Base-by-base conservation (phyloP, 2,797 vertebrate species). In the Tangara arthus region DNA sequence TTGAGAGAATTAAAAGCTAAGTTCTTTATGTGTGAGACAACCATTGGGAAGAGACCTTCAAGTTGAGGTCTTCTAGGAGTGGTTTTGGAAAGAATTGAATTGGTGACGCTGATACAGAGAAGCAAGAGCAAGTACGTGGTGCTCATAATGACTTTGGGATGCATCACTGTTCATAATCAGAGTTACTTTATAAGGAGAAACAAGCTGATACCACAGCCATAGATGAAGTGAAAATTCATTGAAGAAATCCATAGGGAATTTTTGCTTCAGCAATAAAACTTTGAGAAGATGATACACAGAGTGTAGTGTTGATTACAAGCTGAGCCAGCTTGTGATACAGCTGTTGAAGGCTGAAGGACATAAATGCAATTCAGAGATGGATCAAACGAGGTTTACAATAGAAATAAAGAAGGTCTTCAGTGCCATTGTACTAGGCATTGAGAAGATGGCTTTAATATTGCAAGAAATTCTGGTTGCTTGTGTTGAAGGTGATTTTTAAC, bases 371-470 rank as follows among this genome's bases (percentile, higher is more conserved):
- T 64, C 65, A 53, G 35, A 90, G 39, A 55, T 13, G 2, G 6
- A 39, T 72, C 55, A 76, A 39, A 89, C 26, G 46, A 87, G 42
- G 15, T 46, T 84, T 90, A 9, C 61, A 60, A 0, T 20, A 61
- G 81, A 65, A 92, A 61, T 69, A 87, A 77, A 39, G 53, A 53
- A 76, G 37, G 15, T 56, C 66, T 94, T 93, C 59, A 81, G 65
- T 78, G 59, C 35, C 4, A 14, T 61, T 93, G 73, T 89, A 70
- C 12, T 66, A 82, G 44, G 34, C 52, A 49, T 44, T 69, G 66
- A 76, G 79, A 90, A 89, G 32, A 34, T 65, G n/a, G 8, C 66
- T 96, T 89, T 92, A 76, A 69, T 92, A 26, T n/a, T 84, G 17
- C 63, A 41, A 72, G 44, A 87, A 70, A 85, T 72, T 77, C 32